These are phyloP conservation scores for Caiman crocodilus DNA, from an alignment of 2,797 vertebrate species.

Conservation along the genomic window DNA sequence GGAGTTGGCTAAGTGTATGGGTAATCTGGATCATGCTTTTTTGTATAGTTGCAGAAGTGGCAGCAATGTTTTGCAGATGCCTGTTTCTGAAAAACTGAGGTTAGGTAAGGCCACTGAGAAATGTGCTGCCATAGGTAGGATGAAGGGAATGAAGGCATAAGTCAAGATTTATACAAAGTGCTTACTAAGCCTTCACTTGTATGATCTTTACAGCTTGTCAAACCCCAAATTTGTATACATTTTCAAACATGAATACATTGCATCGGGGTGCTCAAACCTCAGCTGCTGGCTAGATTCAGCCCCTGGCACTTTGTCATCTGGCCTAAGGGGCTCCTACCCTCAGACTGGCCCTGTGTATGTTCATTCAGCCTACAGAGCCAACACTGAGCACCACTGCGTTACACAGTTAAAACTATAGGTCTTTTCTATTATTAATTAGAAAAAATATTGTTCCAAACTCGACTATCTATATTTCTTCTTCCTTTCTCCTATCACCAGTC, in stretches of 20 bases:
- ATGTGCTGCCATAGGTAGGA: neutral
- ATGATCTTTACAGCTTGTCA: neutral
- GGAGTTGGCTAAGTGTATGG: neutral
- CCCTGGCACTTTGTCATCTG: no score
- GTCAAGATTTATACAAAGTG: neutral
- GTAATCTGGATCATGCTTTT: neutral
- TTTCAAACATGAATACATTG: neutral
- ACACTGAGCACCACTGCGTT: no score
- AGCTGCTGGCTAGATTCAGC: no score
- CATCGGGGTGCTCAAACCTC: no score
- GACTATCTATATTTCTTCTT: neutral
- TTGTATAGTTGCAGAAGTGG: neutral
- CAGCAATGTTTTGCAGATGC: neutral
- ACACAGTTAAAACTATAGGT: neutral
- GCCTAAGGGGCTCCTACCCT: no score
- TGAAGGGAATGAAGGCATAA: neutral
- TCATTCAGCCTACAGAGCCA: no score
- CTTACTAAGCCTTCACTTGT: neutral
- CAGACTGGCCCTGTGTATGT: no score
- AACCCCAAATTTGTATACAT: neutral
- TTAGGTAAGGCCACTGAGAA: neutral
- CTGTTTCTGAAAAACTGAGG: neutral
- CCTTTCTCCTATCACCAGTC: neutral
- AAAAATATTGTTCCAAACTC: neutral
- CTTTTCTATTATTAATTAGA: neutral